Base-by-base conservation (phyloP, 2,888 invertebrate species). In the Himalopsyche anomala region DNA sequence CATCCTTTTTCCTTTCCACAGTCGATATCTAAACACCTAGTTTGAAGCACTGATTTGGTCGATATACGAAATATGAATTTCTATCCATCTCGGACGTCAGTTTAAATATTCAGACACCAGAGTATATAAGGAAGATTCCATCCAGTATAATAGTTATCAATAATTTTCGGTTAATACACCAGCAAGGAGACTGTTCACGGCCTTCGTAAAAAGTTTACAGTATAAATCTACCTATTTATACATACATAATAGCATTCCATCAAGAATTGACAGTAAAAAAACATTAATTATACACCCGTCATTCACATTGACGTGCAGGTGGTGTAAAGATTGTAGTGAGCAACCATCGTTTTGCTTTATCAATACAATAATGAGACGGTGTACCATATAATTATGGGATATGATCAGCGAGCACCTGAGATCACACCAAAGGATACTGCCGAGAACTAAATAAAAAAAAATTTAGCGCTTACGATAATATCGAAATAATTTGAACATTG, bases 211-310 rank as follows among this genome's bases (percentile, higher is more conserved):
- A 62, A 62, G 5, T 19, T 2, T 62, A 62, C 9, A 8, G 62
- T 8, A 28, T 62, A 62, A 62, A 19, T 62, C n/a, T 28, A 62
- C 62, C 62, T 62, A 62, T 62, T 62, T 62, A 62, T 6, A 62
- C n/a, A 62, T 62, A 62, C 11, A 62, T 62, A 62, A 62, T 62
- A 62, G 62, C 62, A 62, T 62, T 62, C 62, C 62, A 62, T 62
- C 62, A 62, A 62, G 62, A 62, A 62, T 62, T 62, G 62, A 62
- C 62, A 62, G 62, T 62, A 62, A 62, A 62, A 51, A 51, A 62
- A 62, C 62, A 62, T 62, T 62, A 62, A 62, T 62, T 62, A 62
- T 62, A 62, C 28, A 62, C 62, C 62, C 62, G 62, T 62, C 62
- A 62, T 62, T 62, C 62, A 62, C 28, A 9, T 28, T 62, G 62